Conservation (phyloP, 1,140 invertebrate species). For the Eurosta solidaginis region DNA sequence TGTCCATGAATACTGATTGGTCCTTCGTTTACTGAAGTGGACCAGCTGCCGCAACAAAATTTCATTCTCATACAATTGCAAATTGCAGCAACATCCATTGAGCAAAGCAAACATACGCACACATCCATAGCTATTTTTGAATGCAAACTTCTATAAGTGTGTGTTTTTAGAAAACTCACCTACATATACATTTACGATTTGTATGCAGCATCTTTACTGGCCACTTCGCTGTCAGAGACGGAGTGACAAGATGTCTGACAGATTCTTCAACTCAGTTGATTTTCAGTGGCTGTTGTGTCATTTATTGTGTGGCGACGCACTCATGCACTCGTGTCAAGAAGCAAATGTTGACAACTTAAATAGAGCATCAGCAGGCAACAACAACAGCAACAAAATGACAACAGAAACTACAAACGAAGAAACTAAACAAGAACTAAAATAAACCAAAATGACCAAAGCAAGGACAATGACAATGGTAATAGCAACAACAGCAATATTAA, state of each 20-base stretch:
- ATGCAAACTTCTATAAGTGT: too few relatives aligned
- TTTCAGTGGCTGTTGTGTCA: slow-evolving; percentile 9
- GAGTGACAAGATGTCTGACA: slow-evolving; percentile 1
- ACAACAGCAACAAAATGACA: slow-evolving; percentile 15
- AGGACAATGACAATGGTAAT: neutral
- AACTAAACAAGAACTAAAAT: neutral
- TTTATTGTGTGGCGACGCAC: slow-evolving; percentile 17
- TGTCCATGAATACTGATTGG: neutral
- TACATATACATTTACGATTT: too few relatives aligned
- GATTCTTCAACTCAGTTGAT: slow-evolving; percentile 23
- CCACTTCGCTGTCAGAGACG: neutral
- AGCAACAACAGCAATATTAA: too few relatives aligned
- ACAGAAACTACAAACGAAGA: neutral
- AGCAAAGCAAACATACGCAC: neutral
- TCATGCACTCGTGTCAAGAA: slow-evolving; percentile 19
- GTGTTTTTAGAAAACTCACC: too few relatives aligned
- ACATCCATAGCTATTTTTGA: neutral
- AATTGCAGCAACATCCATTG: slow-evolving; percentile 1
- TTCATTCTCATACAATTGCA: neutral
- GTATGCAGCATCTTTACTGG: neutral
- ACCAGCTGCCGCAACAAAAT: slow-evolving; percentile 14
- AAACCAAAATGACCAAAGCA: neutral
- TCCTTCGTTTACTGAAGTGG: slow-evolving; percentile 1
- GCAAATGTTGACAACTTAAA: slow-evolving; percentile 23
- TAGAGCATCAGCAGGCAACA: too few relatives aligned